A percentile compares a stretch with the other conserved stretches of the same genome.
phyloP scores from a whole-genome alignment of 2,113 vertebrate genomes.

The Hemibagrus wyckioides region DNA sequence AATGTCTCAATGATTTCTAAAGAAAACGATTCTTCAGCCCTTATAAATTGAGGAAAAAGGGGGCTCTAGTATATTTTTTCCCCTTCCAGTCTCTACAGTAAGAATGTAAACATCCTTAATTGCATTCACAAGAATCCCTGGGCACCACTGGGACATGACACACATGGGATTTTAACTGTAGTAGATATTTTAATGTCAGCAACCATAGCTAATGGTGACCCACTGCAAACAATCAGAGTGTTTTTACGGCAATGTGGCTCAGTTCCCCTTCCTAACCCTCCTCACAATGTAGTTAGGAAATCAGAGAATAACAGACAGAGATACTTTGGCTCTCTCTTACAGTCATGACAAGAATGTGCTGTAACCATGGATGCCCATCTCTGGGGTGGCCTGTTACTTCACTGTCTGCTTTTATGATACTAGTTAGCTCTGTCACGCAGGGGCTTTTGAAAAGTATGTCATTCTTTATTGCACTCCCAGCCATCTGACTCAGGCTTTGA shows the following conservation, averaged over 20 bases:
- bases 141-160: constrained; percentile 11
- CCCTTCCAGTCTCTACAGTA: not conserved
- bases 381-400: constrained; percentile 46
- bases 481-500: constrained; percentile 21
- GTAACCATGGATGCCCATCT: constrained; percentile 50
- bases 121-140: constrained; percentile 24
- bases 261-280: not conserved
- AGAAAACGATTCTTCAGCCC: not conserved
- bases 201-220: constrained; percentile 28
- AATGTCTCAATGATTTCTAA: not conserved
- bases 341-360: constrained; percentile 37
- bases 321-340: constrained; percentile 4
- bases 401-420: constrained; percentile 42
- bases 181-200: constrained; percentile 22
- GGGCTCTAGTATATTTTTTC: not conserved
- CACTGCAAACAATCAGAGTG: constrained; percentile 28
- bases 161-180: constrained; percentile 7
- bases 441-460: constrained; percentile 35
- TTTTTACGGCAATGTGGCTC: constrained; percentile 5
- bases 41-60: not conserved
- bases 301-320: constrained; percentile 20
- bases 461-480: constrained; percentile 31
- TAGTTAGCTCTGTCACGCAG: constrained; percentile 22
- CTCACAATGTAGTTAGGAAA: constrained; percentile 10
- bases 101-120: constrained; percentile 10